Evolutionary conservation across 2,113 vertebrate genomes (phyloP), one percentile per base, ranked within the genome.

Genomic region (Columba livia): DNA sequence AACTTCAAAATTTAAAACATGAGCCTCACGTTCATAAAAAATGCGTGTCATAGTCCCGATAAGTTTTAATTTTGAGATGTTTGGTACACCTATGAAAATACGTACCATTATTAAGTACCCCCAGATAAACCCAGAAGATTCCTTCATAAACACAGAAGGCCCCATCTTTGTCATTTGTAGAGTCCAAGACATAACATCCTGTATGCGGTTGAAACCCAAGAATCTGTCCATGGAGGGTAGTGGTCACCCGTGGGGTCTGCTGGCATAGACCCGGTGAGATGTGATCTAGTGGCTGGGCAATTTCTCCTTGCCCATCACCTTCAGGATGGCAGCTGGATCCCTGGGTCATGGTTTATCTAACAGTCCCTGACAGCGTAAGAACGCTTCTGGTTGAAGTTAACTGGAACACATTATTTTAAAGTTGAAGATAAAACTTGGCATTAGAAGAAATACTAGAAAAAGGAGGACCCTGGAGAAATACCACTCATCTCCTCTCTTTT

Each of bases 321-420:
- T 23, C 19, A 40, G 50, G 31, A 17, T n/a, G 20, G 29, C 6
- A 48, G 14, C 19, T 5, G 12, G 15, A 48, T 25, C 64, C 32
- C 28, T 38, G 12, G 3, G 2, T 47, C 15, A 5, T 23, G n/a
- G 29, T 32, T 78, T 72, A 18, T 72, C 89, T 47, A 10, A 13
- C 15, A 17, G 47, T 13, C 26, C 24, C 32, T 44, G 66, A 23
- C 36, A 70, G 77, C 16, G 34, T 18, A 51, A 82, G 69, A 92
- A 40, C 13, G 9, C 16, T 54, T 75, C 48, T 74, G n/a, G 67
- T 67, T 85, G 28, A 85, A 83, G 47, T 71, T 71, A 48, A 87
- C 40, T 21, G 21, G 57, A 95, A 90, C 26, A 58, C n/a, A 75
- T 60, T 14, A 53, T 82, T 92, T 84, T 42, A 29, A 74, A 90